Evolutionary conservation across 2,113 vertebrate species (phyloP).

Genomic region (Blennius ocellaris): DNA sequence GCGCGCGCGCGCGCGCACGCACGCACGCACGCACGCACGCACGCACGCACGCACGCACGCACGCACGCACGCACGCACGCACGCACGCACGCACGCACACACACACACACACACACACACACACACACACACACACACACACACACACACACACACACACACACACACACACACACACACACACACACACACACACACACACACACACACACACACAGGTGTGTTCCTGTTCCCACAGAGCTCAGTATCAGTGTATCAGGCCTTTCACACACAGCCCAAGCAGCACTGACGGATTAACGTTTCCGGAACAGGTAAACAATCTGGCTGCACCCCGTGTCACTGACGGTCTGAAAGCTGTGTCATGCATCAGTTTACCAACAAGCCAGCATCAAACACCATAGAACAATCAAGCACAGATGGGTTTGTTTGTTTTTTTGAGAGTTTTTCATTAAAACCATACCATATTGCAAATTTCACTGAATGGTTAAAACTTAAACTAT

Average conservation of each 20-base stretch:
- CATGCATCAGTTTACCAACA: not conserved
- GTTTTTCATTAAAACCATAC: not conserved
- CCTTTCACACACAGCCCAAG: slow-evolving; percentile 42
- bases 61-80: not conserved
- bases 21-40: slow-evolving; percentile 1
- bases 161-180: slow-evolving; percentile 9
- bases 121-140: slow-evolving; percentile 7
- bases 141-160: slow-evolving; percentile 4
- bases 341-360: slow-evolving; percentile 14
- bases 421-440: no score
- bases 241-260: slow-evolving; percentile 56
- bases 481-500: not conserved
- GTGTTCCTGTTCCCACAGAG: slow-evolving; percentile 64
- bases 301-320: slow-evolving; percentile 50
- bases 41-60: slow-evolving; percentile 2
- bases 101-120: slow-evolving; percentile 2
- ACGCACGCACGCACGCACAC: no score
- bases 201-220: slow-evolving; percentile 5
- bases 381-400: not conserved
- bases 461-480: not conserved
- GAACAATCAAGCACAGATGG: not conserved
- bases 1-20: no score
- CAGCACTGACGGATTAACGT: slow-evolving; percentile 39
- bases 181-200: not conserved
- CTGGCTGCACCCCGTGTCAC: slow-evolving; percentile 23